A percentile compares a stretch with the other conserved stretches of the same genome.
phyloP scores from a whole-genome alignment of 2,888 invertebrate species.

The Sympetrum striolatum region DNA sequence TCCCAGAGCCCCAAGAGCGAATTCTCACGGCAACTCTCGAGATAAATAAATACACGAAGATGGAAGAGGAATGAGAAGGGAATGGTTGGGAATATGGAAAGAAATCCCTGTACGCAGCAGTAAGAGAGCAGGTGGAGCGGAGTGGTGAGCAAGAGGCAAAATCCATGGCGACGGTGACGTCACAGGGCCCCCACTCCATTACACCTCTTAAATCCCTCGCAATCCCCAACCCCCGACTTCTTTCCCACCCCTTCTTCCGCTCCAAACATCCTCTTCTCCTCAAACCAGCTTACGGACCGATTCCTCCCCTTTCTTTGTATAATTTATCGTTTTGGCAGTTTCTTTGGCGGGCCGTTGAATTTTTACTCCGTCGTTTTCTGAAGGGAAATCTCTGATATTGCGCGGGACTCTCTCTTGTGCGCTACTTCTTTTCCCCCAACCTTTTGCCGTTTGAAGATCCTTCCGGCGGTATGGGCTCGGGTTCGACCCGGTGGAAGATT shows the following conservation, averaged over 20 bases:
- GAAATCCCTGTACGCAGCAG: neutral
- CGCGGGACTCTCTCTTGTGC: neutral
- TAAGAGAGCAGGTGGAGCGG: neutral
- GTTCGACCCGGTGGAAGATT: neutral
- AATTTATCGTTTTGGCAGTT: slow-evolving; percentile 32
- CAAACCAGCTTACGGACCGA: neutral
- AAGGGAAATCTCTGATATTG: slow-evolving; percentile 35
- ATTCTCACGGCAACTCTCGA: too few species aligned
- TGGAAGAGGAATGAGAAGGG: neutral
- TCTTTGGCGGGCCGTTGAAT: slow-evolving; percentile 15
- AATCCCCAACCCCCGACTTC: neutral
- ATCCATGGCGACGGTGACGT: slow-evolving; percentile 21
- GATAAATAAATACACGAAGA: neutral
- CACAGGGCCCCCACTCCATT: slow-evolving; percentile 16
- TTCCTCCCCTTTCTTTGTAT: slow-evolving; percentile 8
- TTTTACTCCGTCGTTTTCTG: slow-evolving; percentile 20
- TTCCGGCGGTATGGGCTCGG: neutral
- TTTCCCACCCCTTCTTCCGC: neutral
- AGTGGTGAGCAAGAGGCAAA: neutral
- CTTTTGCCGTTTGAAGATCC: neutral
- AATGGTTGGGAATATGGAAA: neutral
- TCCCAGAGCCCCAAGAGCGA: too few species aligned
- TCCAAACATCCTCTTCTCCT: neutral
- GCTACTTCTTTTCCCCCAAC: neutral
- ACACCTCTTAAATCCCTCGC: neutral